Evolutionary conservation across 1,140 invertebrate species (phyloP), one percentile per base, ranked within the genome.

Genomic region (Bradynema listronoti): DNA sequence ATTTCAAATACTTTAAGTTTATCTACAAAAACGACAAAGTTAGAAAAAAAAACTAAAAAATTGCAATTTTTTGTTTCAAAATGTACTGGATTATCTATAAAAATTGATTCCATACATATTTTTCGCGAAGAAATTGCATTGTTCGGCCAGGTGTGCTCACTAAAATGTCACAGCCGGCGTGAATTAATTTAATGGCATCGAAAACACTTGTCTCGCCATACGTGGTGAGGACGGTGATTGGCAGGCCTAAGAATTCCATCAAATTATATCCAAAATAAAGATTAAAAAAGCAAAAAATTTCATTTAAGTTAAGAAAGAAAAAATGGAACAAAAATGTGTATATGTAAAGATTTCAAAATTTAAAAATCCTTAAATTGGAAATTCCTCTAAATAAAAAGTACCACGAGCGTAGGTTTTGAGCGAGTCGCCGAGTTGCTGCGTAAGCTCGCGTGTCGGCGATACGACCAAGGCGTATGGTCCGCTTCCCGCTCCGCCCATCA

Each of bases 81-180:
- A 24, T 49, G 9, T 55, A 7, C 5, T 6, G 4, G 7, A 55
- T 56, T 7, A 1, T 4, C 7, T 22, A 55, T 4, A 51, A 14
- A 1, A 9, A 51, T 19, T 6, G 22, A 2, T 19, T 14, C 34
- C 27, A 52, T 24, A 7, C 19, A 58, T 29, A 52, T n/a, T 58
- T 67, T 24, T 43, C 32, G 58, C 30, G 60, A 49, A 54, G 65
- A 51, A 60, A 71, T 51, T 66, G 73, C 66, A 16, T 61, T 56
- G 98, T 89, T 65, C 94, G 83, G 51, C 94, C 95, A 0, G 94
- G 94, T 9, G 94, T 98, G 0, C 51, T 94, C 19, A 98, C 89
- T 46, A 98, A 86, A 62, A 77, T 56, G 52, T 74, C 61, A 43
- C 62, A 55, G n/a, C 61, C 61, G 32, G 11, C 32, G 3, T 45